Base-by-base conservation (phyloP, 2,888 invertebrate genomes). In the Orgyia antiqua region DNA sequence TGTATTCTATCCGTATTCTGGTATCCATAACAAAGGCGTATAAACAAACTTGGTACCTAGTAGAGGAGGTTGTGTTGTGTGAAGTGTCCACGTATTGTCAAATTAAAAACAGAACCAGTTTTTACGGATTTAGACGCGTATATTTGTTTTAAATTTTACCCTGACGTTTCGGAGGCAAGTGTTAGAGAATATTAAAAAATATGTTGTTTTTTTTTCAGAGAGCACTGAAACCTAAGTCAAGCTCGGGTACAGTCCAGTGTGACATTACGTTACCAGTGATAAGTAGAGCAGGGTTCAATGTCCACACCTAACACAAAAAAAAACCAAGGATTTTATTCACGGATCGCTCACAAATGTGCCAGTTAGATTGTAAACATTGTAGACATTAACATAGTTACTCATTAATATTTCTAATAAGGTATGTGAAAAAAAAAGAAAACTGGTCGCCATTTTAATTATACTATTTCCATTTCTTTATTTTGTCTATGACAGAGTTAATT, bases 271-370 rank as follows among this genome's bases (percentile, higher is more conserved):
- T 4, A 54, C 68, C n/a, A n/a, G 79, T 75, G 78, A 80, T 77
- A 73, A 55, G 64, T 59, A 61, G 78, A 80, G 77, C 80, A 80
- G 80, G 82, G 79, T 73, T 68, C 58, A 58, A 55, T 53, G 66
- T 69, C 68, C 72, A 68, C 51, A 56, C 58, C 54, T 60, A 61
- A 59, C 60, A 55, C 63, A 53, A 56, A 58, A 56, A 58, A n/a
- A n/a, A n/a, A n/a, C n/a, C 42, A 45, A 38, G 51, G 50, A 49
- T 54, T 47, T 39, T 45, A 66, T 67, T 68, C 57, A 67, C 65
- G 66, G 71, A 80, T 69, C n/a, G 84, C 84, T 84, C 84, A 84
- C 79, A 59, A 62, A 70, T 80, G 84, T 84, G 84, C 84, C 84
- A 84, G 72, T 72, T 83, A 79, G 71, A 62, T 57, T 61, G 58